phyloP scores from a whole-genome alignment of 2,797 vertebrate genomes.

The Botia kubotai region DNA sequence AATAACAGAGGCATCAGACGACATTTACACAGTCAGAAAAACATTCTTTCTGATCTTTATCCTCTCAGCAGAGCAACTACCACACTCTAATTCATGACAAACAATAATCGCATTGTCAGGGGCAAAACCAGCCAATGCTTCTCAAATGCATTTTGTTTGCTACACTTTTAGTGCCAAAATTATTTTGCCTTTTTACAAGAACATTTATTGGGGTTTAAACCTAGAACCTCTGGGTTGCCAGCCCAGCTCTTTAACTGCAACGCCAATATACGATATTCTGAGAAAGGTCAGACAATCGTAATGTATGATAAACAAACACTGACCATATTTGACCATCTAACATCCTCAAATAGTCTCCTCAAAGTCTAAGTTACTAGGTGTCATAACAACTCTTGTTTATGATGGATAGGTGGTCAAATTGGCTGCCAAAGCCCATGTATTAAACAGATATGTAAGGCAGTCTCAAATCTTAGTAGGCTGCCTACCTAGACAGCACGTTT shows the following conservation, averaged over 20 bases:
- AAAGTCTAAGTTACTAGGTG: background rate
- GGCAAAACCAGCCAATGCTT: background rate
- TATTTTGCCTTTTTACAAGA: background rate
- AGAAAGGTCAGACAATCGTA: background rate
- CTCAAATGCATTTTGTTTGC: background rate
- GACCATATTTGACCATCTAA: background rate
- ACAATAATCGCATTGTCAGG: background rate
- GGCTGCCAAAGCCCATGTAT: background rate
- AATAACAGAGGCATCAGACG: constrained; percentile 5
- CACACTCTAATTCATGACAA: background rate
- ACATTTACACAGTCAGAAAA: constrained; percentile 7
- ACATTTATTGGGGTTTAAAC: background rate
- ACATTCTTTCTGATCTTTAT: constrained; percentile 2
- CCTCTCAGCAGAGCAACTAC: constrained; percentile 3
- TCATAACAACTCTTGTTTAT: background rate
- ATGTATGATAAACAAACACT: background rate
- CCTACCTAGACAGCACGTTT: background rate
- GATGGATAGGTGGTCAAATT: no score
- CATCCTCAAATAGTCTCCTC: background rate
- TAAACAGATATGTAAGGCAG: background rate
- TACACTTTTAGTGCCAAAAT: no score
- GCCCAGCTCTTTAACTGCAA: background rate
- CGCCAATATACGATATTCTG: background rate
- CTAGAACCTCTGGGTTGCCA: background rate
- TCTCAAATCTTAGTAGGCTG: no score